These are phyloP conservation scores for Hycleus cichorii DNA, from an alignment of 1,140 invertebrate genomes.

Conservation along the genomic window DNA sequence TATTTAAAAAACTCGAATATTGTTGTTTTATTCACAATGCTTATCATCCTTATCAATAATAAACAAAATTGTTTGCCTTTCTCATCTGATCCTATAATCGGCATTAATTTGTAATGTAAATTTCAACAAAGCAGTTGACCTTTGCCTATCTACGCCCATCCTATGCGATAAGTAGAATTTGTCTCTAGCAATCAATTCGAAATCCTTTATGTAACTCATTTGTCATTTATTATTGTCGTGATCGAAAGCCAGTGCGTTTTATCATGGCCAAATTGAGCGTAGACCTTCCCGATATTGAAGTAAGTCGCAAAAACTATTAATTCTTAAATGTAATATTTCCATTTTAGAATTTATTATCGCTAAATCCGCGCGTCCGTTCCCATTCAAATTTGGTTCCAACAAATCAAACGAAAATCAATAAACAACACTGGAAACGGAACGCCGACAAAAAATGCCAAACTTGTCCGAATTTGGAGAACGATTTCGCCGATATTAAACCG, in stretches of 20 bases:
- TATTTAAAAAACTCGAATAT: too few relatives aligned
- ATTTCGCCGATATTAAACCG: conserved; percentile 96
- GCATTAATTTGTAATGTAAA: too few relatives aligned
- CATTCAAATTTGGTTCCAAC: conserved; percentile 75
- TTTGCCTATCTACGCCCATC: too few relatives aligned
- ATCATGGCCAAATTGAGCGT: conserved; percentile 37
- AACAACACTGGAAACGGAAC: conserved; percentile 94
- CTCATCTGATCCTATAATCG: too few relatives aligned
- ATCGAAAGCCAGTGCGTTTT: conserved; percentile 20
- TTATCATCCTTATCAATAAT: too few relatives aligned
- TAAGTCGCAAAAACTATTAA: conserved; percentile 17
- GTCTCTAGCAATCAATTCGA: too few relatives aligned
- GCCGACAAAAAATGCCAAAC: conserved; percentile 67
- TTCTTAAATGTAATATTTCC: conserved; percentile 7
- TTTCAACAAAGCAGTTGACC: too few relatives aligned
- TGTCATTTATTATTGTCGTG: background rate
- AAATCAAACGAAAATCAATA: conserved; percentile 74
- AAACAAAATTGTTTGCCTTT: too few relatives aligned
- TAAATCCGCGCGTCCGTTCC: conserved; percentile 76
- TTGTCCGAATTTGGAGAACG: conserved; percentile 68
- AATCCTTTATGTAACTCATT: too few relatives aligned
- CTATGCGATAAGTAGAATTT: too few relatives aligned
- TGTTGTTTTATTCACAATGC: too few relatives aligned
- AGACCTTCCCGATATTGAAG: conserved; percentile 40
- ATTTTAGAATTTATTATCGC: conserved; percentile 68